Evolutionary conservation across 2,113 vertebrate genomes (phyloP).

Genomic region (Crotalus horridus): DNA sequence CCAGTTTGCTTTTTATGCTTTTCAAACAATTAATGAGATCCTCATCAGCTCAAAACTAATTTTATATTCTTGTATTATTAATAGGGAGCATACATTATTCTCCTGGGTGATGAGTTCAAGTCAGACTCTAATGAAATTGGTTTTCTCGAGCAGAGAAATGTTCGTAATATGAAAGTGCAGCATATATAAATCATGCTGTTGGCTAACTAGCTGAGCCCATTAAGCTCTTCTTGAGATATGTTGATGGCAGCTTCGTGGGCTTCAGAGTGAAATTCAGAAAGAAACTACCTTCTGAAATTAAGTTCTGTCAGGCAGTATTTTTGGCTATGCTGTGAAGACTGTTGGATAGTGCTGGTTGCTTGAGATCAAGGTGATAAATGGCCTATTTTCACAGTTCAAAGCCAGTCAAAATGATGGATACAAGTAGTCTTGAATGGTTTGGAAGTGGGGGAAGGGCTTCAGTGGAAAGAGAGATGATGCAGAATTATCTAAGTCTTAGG

Average conservation of each 20-base stretch:
- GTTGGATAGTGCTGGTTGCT: neutral
- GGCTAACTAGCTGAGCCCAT: conserved; percentile 54
- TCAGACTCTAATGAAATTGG: conserved; percentile 58
- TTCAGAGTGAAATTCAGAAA: conserved; percentile 35
- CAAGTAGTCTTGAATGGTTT: neutral
- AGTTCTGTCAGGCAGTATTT: neutral
- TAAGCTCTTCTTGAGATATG: conserved; percentile 56
- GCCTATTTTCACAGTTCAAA: neutral
- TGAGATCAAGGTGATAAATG: neutral
- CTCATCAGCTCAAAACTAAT: conserved; percentile 11
- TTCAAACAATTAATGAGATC: conserved; percentile 35
- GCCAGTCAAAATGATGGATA: neutral
- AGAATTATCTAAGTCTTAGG: neutral
- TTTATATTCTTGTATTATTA: conserved; percentile 58
- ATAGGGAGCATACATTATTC: conserved; percentile 60
- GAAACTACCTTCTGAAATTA: neutral
- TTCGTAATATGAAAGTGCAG: conserved; percentile 49
- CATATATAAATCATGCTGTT: conserved; percentile 62
- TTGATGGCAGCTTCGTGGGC: conserved; percentile 50
- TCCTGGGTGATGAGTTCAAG: conserved; percentile 39
- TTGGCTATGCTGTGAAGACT: neutral
- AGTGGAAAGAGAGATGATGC: neutral
- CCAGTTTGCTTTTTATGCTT: neutral
- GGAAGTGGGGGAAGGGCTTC: neutral
- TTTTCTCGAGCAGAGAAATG: conserved; percentile 55